phyloP scores from a whole-genome alignment of 2,888 invertebrate species.

The Meloe dianella region DNA sequence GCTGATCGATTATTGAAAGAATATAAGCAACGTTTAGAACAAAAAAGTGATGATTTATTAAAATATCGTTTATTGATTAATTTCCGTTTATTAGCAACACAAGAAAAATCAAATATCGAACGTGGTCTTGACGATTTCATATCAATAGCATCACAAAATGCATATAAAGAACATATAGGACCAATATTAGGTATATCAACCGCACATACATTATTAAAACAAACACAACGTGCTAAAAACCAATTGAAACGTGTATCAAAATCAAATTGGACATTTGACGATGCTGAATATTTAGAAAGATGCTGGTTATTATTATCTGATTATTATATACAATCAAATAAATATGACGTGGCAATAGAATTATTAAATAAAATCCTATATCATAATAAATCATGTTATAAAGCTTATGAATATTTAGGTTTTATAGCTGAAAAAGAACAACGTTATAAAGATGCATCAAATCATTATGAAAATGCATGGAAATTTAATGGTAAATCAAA shows the following conservation, averaged over 20 bases:
- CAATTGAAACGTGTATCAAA: constrained; percentile 89
- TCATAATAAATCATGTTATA: constrained; percentile 86
- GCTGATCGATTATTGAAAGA: constrained; percentile 75
- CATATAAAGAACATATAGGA: constrained; percentile 79
- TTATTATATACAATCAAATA: constrained; percentile 81
- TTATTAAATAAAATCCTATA: constrained; percentile 77
- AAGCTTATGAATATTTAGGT: constrained; percentile 89
- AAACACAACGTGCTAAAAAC: constrained; percentile 88
- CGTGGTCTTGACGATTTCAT: constrained; percentile 81
- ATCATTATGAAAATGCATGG: constrained; percentile 88
- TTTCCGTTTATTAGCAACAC: constrained; percentile 81
- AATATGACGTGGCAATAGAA: constrained; percentile 86
- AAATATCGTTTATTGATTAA: constrained; percentile 78
- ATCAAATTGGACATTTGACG: constrained; percentile 90
- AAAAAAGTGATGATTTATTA: constrained; percentile 68
- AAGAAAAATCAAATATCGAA: constrained; percentile 84
- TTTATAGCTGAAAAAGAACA: constrained; percentile 91
- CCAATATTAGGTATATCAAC: constrained; percentile 75
- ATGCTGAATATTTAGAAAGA: constrained; percentile 93
- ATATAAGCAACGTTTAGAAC: constrained; percentile 68
- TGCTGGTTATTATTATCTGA: constrained; percentile 96
- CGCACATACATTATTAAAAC: constrained; percentile 87
- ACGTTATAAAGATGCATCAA: constrained; percentile 82
- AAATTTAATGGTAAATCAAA: constrained; percentile 80
- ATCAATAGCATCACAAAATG: constrained; percentile 73